Percentiles rank a stretch among this genome's conserved stretches.
These are phyloP conservation scores for Petrocephalus sullivani DNA, from an alignment of 2,797 vertebrate species.

Conservation along the genomic window DNA sequence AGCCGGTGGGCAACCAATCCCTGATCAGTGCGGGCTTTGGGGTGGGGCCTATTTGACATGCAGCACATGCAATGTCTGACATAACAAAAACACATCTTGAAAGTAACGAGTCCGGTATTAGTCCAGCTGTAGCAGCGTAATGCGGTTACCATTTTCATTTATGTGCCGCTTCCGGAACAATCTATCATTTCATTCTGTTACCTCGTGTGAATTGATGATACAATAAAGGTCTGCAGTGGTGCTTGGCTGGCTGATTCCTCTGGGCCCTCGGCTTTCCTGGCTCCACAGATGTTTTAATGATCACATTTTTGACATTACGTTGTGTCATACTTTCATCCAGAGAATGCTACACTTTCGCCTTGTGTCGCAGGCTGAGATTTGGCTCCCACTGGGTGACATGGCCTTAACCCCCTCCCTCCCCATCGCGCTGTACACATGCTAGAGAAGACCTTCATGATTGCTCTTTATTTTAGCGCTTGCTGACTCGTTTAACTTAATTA, in stretches of 20 bases:
- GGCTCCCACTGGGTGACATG: not conserved
- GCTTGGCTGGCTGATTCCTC: not conserved
- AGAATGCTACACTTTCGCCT: not conserved
- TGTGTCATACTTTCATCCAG: not conserved
- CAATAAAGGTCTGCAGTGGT: not conserved
- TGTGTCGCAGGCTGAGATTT: not conserved
- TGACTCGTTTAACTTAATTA: not conserved
- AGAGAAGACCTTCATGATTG: not conserved
- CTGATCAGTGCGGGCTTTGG: not conserved
- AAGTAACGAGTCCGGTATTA: constrained; percentile 2
- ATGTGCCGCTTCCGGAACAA: not conserved
- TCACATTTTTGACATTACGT: not conserved
- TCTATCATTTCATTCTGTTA: constrained; percentile 6
- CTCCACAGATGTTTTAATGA: not conserved
- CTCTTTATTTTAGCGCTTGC: not conserved
- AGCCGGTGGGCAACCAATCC: not conserved
- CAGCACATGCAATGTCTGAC: not conserved
- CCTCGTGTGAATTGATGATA: not conserved
- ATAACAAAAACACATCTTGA: not conserved
- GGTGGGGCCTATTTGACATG: constrained; percentile 3
- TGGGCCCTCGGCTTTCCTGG: not conserved
- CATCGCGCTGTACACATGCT: not conserved
- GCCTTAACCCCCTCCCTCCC: not conserved
- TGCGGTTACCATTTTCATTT: not conserved
- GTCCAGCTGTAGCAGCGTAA: constrained; percentile 6